Conservation (phyloP, 23 tunicate genomes). For the Diplosoma virens region DNA sequence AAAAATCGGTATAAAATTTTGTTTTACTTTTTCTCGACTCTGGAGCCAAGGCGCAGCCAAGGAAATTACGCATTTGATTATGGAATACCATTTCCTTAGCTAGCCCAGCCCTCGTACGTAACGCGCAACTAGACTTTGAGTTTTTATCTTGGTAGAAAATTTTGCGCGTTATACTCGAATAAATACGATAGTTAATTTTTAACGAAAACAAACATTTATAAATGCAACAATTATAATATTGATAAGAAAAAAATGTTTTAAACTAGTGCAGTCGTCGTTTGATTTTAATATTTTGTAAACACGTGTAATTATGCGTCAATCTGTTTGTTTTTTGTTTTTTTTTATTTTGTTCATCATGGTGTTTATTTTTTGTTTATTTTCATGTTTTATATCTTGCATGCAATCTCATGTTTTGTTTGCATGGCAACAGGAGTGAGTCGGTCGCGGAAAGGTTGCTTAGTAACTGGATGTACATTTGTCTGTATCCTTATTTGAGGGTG, state of each 20-base stretch:
- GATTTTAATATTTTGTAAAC: too few relatives aligned
- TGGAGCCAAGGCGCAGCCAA: not conserved
- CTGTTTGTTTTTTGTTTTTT: not conserved
- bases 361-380: constrained; percentile 7
- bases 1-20: too few relatives aligned
- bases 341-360: too few relatives aligned
- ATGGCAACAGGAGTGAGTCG: constrained; percentile 76
- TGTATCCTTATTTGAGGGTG: constrained; percentile 85
- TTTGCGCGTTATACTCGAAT: not conserved
- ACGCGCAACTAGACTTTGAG: not conserved
- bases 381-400: too few relatives aligned
- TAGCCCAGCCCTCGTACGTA: not conserved
- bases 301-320: constrained; percentile 18
- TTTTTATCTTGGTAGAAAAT: not conserved
- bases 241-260: too few relatives aligned
- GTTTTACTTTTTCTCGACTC: too few relatives aligned
- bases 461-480: constrained; percentile 92
- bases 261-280: too few relatives aligned
- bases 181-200: not conserved
- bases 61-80: not conserved
- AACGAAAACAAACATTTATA: too few relatives aligned
- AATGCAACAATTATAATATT: too few relatives aligned
- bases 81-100: not conserved
- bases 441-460: constrained; percentile 85
- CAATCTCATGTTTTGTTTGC: constrained; percentile 25